Conservation (phyloP, 2,888 invertebrate genomes). For the Nematopogon swammerdamellus region DNA sequence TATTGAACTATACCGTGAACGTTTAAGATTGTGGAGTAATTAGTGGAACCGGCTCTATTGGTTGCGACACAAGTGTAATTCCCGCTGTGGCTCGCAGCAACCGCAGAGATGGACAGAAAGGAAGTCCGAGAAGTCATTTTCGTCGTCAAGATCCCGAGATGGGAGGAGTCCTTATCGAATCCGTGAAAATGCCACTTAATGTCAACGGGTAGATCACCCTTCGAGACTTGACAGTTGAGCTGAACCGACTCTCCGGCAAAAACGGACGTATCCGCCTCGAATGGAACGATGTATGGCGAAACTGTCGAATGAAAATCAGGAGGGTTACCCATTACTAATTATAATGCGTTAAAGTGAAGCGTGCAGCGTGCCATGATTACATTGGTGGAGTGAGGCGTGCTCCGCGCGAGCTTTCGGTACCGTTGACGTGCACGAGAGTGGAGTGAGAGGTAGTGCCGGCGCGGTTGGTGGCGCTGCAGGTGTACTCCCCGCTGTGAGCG, state of each 20-base stretch:
- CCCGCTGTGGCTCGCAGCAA: conserved; percentile 67
- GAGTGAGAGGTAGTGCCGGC: conserved; percentile 63
- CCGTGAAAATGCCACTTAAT: conserved; percentile 76
- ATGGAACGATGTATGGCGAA: conserved; percentile 64
- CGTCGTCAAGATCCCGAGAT: conserved; percentile 59
- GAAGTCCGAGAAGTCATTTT: conserved; percentile 66
- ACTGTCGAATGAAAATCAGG: conserved; percentile 37
- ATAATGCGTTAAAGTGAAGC: conserved; percentile 32
- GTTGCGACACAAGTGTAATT: conserved; percentile 73
- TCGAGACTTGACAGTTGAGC: conserved; percentile 65
- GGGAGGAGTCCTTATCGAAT: conserved; percentile 50
- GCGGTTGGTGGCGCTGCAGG: conserved; percentile 64
- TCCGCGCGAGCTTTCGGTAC: conserved; percentile 42
- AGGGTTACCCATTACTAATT: not conserved
- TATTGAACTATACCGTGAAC: conserved; percentile 52
- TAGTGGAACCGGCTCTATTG: conserved; percentile 68
- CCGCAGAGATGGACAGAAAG: conserved; percentile 68
- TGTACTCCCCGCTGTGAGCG: conserved; percentile 68
- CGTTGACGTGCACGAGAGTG: conserved; percentile 63
- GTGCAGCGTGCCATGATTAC: conserved; percentile 34
- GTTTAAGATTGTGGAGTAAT: conserved; percentile 61
- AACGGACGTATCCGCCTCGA: conserved; percentile 62
- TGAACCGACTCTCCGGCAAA: conserved; percentile 69
- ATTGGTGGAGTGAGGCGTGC: not conserved
- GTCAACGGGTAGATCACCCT: conserved; percentile 72